These are phyloP conservation scores for Gonatopus flavifemur DNA, from an alignment of 1,140 invertebrate species.

Conservation along the genomic window DNA sequence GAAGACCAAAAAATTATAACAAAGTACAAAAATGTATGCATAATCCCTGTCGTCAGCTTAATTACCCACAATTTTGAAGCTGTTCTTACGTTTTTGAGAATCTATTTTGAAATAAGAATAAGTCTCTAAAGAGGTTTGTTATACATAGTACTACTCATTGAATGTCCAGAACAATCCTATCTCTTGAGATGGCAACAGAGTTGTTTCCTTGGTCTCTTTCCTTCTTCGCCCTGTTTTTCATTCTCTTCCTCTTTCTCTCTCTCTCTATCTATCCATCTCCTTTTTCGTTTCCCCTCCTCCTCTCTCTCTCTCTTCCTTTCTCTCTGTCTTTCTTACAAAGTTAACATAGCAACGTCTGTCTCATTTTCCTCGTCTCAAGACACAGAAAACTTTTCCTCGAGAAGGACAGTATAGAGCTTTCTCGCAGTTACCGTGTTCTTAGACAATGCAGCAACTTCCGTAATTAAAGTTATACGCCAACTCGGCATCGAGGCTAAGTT, in stretches of 20 bases:
- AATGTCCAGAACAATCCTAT: too few species aligned
- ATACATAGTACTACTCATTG: too few species aligned
- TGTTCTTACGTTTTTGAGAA: too few species aligned
- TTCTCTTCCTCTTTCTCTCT: background rate
- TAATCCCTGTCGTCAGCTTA: too few species aligned
- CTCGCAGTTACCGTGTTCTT: slow-evolving; percentile 16
- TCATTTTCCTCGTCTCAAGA: slow-evolving; percentile 6
- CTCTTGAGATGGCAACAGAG: too few species aligned
- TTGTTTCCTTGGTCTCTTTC: background rate
- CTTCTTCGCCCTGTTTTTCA: background rate
- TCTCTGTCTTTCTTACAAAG: background rate
- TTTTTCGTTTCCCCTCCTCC: background rate
- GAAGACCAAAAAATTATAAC: too few species aligned
- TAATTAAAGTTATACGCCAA: slow-evolving; percentile 33
- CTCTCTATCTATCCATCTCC: background rate
- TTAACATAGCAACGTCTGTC: background rate
- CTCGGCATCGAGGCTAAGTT: slow-evolving; percentile 9
- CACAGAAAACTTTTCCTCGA: slow-evolving; percentile 13
- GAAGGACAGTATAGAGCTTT: slow-evolving; percentile 23
- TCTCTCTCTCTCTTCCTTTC: background rate
- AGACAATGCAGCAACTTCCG: slow-evolving; percentile 29
- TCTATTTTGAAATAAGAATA: too few species aligned
- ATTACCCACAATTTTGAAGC: too few species aligned
- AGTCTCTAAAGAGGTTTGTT: too few species aligned
- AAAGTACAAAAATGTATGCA: too few species aligned